These are phyloP conservation scores for Drosophila mimetica DNA, from an alignment of 2,888 invertebrate genomes.

Conservation along the genomic window DNA sequence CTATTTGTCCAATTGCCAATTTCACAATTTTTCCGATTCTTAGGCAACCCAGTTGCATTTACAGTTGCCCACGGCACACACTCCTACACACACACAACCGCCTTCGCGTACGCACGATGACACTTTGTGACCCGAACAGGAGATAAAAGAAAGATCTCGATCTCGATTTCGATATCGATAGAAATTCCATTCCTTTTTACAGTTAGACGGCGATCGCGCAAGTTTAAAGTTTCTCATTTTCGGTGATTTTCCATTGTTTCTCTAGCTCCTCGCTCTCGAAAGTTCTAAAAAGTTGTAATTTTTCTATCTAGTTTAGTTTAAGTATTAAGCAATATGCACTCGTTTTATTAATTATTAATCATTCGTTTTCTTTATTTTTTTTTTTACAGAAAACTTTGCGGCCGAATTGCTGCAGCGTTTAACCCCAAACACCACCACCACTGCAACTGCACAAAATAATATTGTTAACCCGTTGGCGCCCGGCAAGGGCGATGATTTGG, in stretches of 20 bases:
- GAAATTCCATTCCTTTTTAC: conserved; percentile 19
- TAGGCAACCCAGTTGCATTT: not conserved
- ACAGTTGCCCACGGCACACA: conserved; percentile 1
- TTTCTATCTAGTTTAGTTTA: not conserved
- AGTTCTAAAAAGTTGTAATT: conserved; percentile 17
- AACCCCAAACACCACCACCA: conserved; percentile 36
- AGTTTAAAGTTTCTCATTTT: conserved; percentile 2
- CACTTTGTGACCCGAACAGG: not conserved
- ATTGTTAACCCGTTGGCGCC: conserved; percentile 14
- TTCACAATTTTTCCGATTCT: not conserved
- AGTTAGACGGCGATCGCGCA: conserved; percentile 13
- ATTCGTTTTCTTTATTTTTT: conserved; percentile 6
- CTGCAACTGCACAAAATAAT: conserved; percentile 28
- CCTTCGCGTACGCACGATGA: not conserved
- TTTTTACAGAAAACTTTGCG: conserved; percentile 65
- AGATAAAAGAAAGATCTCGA: not conserved
- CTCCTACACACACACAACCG: not conserved
- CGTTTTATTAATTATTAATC: not conserved
- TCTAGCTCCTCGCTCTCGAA: conserved; percentile 6
- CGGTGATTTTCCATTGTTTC: conserved; percentile 10
- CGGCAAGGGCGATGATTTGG: conserved; percentile 1
- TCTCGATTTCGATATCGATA: too few relatives aligned
- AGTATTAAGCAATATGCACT: too few relatives aligned
- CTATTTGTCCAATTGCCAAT: not conserved
- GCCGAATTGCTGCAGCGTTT: conserved; percentile 70